phyloP scores from a whole-genome alignment of 2,797 vertebrate species.

The Channallabes apus region DNA sequence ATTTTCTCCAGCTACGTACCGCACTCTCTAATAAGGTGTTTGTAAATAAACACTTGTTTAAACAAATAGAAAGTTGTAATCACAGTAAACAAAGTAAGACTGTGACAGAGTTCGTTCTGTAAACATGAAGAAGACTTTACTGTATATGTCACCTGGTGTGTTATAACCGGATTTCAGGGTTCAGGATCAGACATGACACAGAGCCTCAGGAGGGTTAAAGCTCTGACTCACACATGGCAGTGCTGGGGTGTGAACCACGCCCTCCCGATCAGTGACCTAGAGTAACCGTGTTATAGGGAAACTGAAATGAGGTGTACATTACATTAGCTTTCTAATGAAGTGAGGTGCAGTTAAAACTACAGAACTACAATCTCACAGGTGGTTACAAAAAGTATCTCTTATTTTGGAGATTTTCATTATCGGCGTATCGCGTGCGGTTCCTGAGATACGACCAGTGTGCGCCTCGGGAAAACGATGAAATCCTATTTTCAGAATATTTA shows the following conservation, averaged over 20 bases:
- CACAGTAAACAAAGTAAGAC: neutral
- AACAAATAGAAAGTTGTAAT: neutral
- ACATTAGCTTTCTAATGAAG: neutral
- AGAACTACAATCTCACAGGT: neutral
- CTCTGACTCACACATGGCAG: neutral
- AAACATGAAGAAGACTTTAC: neutral
- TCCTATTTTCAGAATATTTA: no score
- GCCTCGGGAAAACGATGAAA: no score
- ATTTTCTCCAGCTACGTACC: neutral
- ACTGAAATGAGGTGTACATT: neutral
- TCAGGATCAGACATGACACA: neutral
- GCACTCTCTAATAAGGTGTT: neutral
- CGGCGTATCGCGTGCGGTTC: no score
- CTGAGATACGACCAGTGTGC: no score
- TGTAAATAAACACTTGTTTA: neutral
- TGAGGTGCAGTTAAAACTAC: no score
- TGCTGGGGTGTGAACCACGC: neutral
- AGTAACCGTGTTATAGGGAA: neutral
- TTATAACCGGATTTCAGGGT: no score
- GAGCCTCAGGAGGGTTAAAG: neutral
- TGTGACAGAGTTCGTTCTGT: no score
- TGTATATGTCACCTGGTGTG: neutral
- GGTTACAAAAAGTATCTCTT: no score
- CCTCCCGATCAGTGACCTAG: neutral
- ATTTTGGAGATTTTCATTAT: no score